These are phyloP conservation scores for Tenebrio molitor DNA, from an alignment of 1,140 invertebrate genomes.

Conservation along the genomic window DNA sequence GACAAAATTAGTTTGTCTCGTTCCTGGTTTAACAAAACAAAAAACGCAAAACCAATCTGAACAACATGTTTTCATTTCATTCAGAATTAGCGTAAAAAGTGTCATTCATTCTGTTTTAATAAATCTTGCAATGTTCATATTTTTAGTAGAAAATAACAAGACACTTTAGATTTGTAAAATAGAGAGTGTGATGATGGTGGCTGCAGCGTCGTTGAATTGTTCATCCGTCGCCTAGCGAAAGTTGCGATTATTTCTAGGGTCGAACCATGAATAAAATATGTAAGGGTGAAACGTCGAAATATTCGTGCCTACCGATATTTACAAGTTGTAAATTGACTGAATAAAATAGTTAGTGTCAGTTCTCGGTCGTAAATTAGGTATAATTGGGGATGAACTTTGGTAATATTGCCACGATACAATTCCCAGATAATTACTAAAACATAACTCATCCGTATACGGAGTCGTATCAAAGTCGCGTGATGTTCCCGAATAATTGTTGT, in stretches of 20 bases:
- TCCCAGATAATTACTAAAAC: conserved; percentile 53
- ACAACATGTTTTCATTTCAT: no score
- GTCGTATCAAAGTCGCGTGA: conserved; percentile 29
- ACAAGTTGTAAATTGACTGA: conserved; percentile 54
- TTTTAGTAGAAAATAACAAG: no score
- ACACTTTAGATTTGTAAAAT: no score
- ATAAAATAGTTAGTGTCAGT: conserved; percentile 57
- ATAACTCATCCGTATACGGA: conserved; percentile 49
- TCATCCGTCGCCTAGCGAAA: background rate
- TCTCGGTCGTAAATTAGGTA: conserved; percentile 55
- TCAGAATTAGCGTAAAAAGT: no score
- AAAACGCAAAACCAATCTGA: no score
- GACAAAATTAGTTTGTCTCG: no score
- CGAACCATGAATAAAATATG: conserved; percentile 21
- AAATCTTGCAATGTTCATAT: no score
- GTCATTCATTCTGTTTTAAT: no score
- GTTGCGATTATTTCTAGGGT: conserved; percentile 8
- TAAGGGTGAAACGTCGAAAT: conserved; percentile 37
- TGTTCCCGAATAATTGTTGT: conserved; percentile 22
- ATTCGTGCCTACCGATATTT: conserved; percentile 57
- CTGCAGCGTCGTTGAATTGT: background rate
- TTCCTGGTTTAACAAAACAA: no score
- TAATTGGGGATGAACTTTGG: conserved; percentile 59
- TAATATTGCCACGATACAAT: conserved; percentile 54
- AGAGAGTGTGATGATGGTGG: no score